Percentiles rank a stretch among this genome's conserved stretches.
Conservation (phyloP, 2,797 vertebrate species). For the Okamejei kenojei region DNA sequence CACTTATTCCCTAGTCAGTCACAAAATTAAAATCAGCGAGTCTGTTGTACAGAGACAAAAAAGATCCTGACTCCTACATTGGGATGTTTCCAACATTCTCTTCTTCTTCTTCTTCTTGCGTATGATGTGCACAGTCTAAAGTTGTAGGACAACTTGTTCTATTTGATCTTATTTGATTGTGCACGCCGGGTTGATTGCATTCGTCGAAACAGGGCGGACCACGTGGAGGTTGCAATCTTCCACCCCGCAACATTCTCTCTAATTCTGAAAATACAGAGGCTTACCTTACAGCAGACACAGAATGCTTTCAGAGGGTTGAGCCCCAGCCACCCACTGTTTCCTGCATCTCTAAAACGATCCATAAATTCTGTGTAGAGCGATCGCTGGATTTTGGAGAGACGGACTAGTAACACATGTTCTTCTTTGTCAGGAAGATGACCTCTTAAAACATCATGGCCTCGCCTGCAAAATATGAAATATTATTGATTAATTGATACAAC, state of each 20-base stretch:
- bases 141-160: too few relatives aligned
- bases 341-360: slow-evolving; percentile 91
- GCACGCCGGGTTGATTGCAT: too few relatives aligned
- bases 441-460: slow-evolving; percentile 87
- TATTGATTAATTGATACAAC: neutral
- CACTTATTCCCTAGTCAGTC: neutral
- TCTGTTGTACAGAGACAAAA: neutral
- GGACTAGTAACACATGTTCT: slow-evolving; percentile 90
- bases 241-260: too few relatives aligned
- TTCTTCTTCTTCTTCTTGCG: too few relatives aligned
- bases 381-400: slow-evolving; percentile 84
- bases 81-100: neutral
- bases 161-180: too few relatives aligned
- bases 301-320: slow-evolving; percentile 96
- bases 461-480: slow-evolving; percentile 55
- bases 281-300: slow-evolving; percentile 96
- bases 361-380: slow-evolving; percentile 95
- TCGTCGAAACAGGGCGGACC: too few relatives aligned
- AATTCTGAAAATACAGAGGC: slow-evolving; percentile 38
- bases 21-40: neutral
- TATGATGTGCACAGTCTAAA: too few relatives aligned
- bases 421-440: slow-evolving; percentile 86
- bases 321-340: slow-evolving; percentile 93
- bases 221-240: too few relatives aligned
- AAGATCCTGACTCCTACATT: neutral